These are phyloP conservation scores for Microcebus griseorufus DNA, from an alignment of 2,113 vertebrate species.

Conservation along the genomic window DNA sequence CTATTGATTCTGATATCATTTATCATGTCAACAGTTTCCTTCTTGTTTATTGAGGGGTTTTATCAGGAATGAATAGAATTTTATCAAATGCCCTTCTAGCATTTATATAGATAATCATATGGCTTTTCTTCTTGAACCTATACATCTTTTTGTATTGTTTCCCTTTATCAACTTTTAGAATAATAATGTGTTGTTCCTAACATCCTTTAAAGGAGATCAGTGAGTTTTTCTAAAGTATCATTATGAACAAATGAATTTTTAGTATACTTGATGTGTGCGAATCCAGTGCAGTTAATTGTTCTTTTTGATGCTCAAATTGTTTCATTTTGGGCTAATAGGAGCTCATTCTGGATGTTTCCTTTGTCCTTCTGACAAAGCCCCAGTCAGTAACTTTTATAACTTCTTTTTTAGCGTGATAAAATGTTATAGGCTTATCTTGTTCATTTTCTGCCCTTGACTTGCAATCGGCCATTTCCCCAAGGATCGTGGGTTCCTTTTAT, in stretches of 20 bases:
- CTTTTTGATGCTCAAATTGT: background rate
- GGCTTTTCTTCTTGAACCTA: background rate
- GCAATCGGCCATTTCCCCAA: background rate
- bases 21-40: background rate
- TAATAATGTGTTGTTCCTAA: background rate
- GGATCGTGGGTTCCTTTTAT: background rate
- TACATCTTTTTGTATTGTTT: background rate
- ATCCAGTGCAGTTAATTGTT: background rate
- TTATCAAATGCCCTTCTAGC: background rate
- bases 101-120: background rate
- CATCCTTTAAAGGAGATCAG: background rate
- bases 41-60: background rate
- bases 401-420: background rate
- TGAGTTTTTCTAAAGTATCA: background rate
- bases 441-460: background rate
- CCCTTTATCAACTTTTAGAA: background rate
- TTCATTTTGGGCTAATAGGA: background rate
- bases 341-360: background rate
- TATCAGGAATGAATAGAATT: slow-evolving; percentile 23
- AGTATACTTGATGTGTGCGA: background rate
- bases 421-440: background rate
- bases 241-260: background rate
- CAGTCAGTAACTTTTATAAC: background rate
- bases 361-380: background rate
- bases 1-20: background rate